Evolutionary conservation across 2,113 vertebrate species (phyloP), one percentile per base, ranked within the genome.

Genomic region (Genyomyrus donnyi): DNA sequence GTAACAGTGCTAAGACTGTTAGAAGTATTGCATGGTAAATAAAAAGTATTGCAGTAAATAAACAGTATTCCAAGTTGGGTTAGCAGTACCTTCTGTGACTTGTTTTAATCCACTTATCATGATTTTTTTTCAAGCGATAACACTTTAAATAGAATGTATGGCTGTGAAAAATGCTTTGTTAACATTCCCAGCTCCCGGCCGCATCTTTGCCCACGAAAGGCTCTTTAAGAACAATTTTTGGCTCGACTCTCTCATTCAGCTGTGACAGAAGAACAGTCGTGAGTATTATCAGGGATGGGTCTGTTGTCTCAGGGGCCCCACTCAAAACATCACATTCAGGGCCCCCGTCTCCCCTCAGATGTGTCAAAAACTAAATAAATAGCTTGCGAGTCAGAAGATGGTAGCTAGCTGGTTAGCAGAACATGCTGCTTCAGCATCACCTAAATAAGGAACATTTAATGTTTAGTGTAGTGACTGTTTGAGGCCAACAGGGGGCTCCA

Each of bases 241-340:
- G 98, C 89, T 97, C 96, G 3, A 91, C 49, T 0, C 45, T 99
- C 92, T 97, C 94, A 0, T 96, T 96, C 92, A 95, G 93, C 90
- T 99, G 98, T 93, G 96, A 97, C 93, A 95, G 91, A 88, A 90
- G 21, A 35, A 89, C 95, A 0, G 93, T 96, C 88, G 98, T 99
- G 91, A 97, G 97, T 95, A 86, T 91, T 45, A 70, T 39, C 74
- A 39, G 31, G 35, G 5, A 15, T 8, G 15, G 80, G 80, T 56
- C 27, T 84, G 11, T 5, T 13, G 62, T 66, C 3, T 66, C 62
- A 27, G 62, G n/a, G 62, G n/a, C n/a, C n/a, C 56, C 58, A 62
- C 58, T 62, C 58, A 62, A 27, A 27, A 9, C 24, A 3, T n/a
- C n/a, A 66, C 9, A 27, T 66, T 27, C 58, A 11, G n/a, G 58